A percentile compares a stretch with the other conserved stretches of the same genome.
Evolutionary conservation across 2,888 invertebrate species (phyloP).

Genomic region (Noctuana brunneofusca): DNA sequence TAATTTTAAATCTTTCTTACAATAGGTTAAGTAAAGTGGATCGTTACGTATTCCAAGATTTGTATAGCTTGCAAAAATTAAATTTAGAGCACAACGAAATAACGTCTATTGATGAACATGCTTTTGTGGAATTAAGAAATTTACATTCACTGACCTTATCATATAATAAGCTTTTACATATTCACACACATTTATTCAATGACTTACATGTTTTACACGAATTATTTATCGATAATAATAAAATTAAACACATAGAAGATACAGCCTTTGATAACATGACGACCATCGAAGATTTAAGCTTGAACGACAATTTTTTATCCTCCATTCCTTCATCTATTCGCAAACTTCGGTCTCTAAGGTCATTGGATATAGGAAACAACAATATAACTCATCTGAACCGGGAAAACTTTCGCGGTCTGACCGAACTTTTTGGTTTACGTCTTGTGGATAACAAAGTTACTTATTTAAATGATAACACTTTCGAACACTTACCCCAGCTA

Average conservation of each 20-base stretch:
- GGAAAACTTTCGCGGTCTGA: conserved; percentile 88
- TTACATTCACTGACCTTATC: conserved; percentile 89
- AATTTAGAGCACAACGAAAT: conserved; percentile 89
- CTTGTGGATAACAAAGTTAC: conserved; percentile 91
- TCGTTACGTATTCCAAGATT: conserved; percentile 87
- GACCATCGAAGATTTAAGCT: conserved; percentile 88
- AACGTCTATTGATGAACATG: conserved; percentile 86
- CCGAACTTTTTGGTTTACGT: conserved; percentile 89
- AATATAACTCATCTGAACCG: conserved; percentile 87
- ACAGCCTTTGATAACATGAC: conserved; percentile 90
- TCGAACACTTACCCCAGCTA: conserved; percentile 88
- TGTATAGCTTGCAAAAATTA: conserved; percentile 89
- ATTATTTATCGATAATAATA: conserved; percentile 88
- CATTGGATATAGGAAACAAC: conserved; percentile 92
- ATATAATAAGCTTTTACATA: conserved; percentile 85
- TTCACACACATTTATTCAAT: conserved; percentile 86
- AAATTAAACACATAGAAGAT: conserved; percentile 85
- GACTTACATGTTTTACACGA: conserved; percentile 89
- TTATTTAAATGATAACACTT: conserved; percentile 88
- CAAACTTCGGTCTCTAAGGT: conserved; percentile 86
- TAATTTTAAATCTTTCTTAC: conserved; percentile 88
- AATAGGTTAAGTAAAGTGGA: conserved; percentile 88
- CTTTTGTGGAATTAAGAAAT: conserved; percentile 89
- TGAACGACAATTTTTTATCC: conserved; percentile 87
- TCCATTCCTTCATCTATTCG: conserved; percentile 86